Base-by-base conservation (phyloP, 2,888 invertebrate genomes). In the Apocheima hispidaria region DNA sequence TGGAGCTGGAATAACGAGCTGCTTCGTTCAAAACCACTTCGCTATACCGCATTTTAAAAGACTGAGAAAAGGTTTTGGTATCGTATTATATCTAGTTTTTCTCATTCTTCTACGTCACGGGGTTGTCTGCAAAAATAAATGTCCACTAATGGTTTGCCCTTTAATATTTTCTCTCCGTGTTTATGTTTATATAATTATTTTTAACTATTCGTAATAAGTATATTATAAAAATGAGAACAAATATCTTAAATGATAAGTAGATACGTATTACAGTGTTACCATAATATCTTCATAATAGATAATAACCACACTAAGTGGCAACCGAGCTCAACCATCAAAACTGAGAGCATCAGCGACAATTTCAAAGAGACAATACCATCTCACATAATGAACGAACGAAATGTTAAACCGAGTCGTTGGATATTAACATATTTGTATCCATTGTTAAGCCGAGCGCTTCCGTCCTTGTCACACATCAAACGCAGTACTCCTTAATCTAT, bases 391-490 rank as follows among this genome's bases (percentile, higher is more conserved):
- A n/a, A 18, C 21, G 10, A 36, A 30, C 23, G 35, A 41, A 53
- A 49, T 36, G 52, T 41, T 38, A 36, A 52, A 41, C 38, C 26
- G 26, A 46, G 43, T 35, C 28, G 48, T 46, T 30, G 33, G 49
- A 53, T 53, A 70, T 65, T 68, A 65, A 33, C 60, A 63, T 68
- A 65, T 66, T 61, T 66, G 65, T 70, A 65, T 65, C 66, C 60
- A 65, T 63, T 70, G 62, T 66, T 53, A 65, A 57, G 40, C 53
- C 56, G 10, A 35, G 54, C 59, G n/a, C n/a, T n/a, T n/a, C n/a
- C n/a, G 60, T 65, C 65, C 68, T 65, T 68, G 68, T 66, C 66
- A 63, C 68, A 57, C 63, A 63, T 70, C 66, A 70, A 66, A 65
- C 61, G 53, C 63, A 63, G 61, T 61, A 59, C 59, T 62, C 65